Evolutionary conservation across 1,140 invertebrate genomes (phyloP).

Genomic region (Neodiprion pinetum): DNA sequence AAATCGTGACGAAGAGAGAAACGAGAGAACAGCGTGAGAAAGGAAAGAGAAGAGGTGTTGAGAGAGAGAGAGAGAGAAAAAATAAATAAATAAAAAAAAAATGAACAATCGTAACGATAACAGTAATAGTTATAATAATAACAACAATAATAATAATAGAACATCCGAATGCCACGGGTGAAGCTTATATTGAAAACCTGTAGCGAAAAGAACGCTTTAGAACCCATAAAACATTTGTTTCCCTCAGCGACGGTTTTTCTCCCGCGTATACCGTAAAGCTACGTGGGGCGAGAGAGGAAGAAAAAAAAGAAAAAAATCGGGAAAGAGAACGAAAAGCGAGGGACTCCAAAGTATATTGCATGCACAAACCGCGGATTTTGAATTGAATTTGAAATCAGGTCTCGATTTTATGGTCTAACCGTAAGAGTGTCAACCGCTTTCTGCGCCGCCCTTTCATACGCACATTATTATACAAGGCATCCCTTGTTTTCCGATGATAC

Average conservation of each 20-base stretch:
- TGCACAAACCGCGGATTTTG: slow-evolving; percentile 38
- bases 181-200: neutral
- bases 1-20: too few species aligned
- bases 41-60: neutral
- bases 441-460: too few species aligned
- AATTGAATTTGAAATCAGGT: slow-evolving; percentile 57
- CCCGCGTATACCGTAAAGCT: neutral
- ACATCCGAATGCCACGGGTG: too few species aligned
- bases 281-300: too few species aligned
- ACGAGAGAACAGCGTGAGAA: neutral
- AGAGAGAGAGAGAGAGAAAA: neutral
- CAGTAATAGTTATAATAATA: neutral
- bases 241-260: slow-evolving; percentile 31
- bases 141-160: neutral
- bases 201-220: slow-evolving; percentile 47
- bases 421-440: too few species aligned
- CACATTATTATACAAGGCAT: too few species aligned
- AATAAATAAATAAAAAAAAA: neutral
- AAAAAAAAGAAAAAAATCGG: too few species aligned
- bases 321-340: neutral
- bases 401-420: slow-evolving; percentile 49
- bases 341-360: slow-evolving; percentile 12
- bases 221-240: slow-evolving; percentile 58
- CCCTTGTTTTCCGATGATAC: too few species aligned
- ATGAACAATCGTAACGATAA: neutral